Conservation (phyloP, 2,888 invertebrate species). For the Teleiodes luculella region DNA sequence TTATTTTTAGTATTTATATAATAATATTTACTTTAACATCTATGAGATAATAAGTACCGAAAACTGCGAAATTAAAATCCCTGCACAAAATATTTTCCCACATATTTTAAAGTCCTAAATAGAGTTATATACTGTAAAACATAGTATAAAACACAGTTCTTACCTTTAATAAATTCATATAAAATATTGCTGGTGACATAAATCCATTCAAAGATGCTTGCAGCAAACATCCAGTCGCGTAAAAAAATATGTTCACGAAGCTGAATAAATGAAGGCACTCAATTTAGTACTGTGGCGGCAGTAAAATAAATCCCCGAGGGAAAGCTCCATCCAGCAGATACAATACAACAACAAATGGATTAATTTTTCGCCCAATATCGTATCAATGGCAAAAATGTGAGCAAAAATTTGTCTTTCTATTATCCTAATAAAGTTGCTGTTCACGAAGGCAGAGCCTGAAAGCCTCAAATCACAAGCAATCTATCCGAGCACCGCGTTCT, state of each 20-base stretch:
- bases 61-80: no score
- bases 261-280: background rate
- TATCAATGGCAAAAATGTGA: constrained; percentile 7
- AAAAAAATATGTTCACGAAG: background rate
- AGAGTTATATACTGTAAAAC: no score
- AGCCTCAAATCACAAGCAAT: constrained; percentile 69
- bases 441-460: constrained; percentile 51
- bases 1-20: no score
- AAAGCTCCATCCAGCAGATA: background rate
- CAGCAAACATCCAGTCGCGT: no score
- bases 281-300: background rate
- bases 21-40: no score
- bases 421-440: constrained; percentile 41
- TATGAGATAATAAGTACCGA: no score
- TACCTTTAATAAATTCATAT: no score
- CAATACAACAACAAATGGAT: constrained; percentile 4
- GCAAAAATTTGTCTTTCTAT: constrained; percentile 31
- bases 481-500: constrained; percentile 63
- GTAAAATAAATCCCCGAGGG: background rate
- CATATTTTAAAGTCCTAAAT: no score
- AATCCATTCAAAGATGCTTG: no score
- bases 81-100: no score
- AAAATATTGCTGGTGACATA: no score
- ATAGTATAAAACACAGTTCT: no score
- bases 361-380: constrained; percentile 3